phyloP scores from a whole-genome alignment of 2,113 vertebrate species.

The Oncorhynchus kisutch region DNA sequence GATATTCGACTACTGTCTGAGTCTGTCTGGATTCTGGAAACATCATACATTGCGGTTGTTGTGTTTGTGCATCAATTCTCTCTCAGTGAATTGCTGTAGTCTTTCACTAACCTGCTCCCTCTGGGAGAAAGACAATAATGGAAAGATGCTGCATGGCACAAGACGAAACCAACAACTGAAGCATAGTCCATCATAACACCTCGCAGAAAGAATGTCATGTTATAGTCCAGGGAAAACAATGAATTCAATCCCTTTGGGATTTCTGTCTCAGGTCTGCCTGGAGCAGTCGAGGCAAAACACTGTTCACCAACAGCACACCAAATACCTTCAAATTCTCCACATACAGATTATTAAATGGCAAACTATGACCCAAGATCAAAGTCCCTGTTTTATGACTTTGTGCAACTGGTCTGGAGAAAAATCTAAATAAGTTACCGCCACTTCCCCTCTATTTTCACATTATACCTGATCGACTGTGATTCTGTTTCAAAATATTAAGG shows the following conservation, averaged over 20 bases:
- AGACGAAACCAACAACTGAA: slow-evolving; percentile 11
- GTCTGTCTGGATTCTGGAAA: neutral
- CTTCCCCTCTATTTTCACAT: neutral
- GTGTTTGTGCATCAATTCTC: slow-evolving; percentile 12
- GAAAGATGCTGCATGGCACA: neutral
- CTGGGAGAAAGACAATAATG: slow-evolving; percentile 33
- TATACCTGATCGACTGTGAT: neutral
- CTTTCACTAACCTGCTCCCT: slow-evolving; percentile 18
- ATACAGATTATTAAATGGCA: slow-evolving; percentile 41
- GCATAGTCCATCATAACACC: neutral
- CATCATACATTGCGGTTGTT: slow-evolving; percentile 11
- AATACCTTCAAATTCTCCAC: slow-evolving; percentile 19
- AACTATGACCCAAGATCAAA: slow-evolving; percentile 35
- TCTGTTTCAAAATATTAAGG: neutral
- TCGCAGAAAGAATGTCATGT: neutral
- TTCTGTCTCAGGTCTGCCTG: neutral
- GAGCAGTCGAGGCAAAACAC: neutral
- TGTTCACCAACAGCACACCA: neutral
- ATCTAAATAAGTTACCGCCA: slow-evolving; percentile 19
- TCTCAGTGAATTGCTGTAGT: slow-evolving; percentile 23
- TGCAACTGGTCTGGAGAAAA: slow-evolving; percentile 35
- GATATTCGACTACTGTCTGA: neutral
- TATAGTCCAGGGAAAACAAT: neutral
- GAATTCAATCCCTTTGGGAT: neutral
- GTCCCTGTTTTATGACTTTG: slow-evolving; percentile 54